phyloP scores from a whole-genome alignment of 2,797 vertebrate genomes.

The Microhierax caerulescens region DNA sequence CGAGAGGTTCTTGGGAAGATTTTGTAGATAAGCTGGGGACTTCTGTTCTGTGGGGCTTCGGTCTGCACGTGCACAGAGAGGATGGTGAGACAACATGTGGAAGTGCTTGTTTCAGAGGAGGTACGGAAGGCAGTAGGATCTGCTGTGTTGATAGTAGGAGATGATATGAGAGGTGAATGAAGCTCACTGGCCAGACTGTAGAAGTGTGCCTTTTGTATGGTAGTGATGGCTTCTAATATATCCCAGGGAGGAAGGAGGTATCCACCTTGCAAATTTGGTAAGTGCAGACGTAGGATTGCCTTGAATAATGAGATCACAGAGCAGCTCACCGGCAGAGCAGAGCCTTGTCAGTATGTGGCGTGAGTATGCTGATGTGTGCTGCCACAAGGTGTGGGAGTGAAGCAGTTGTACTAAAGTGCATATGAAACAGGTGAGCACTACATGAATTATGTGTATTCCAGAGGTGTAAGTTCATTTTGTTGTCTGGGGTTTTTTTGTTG shows the following conservation, averaged over 20 bases:
- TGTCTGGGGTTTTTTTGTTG: no score
- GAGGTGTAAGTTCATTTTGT: no score
- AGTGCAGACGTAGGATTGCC: background rate
- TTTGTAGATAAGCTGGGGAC: background rate
- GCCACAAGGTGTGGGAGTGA: background rate
- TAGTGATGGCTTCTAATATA: background rate
- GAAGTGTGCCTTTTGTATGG: background rate
- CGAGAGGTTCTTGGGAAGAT: background rate
- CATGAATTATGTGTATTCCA: background rate
- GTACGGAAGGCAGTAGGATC: background rate
- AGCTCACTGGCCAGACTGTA: background rate
- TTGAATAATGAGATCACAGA: background rate
- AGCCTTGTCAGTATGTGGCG: background rate
- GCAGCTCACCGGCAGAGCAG: background rate
- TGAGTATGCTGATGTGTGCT: fast-evolving
- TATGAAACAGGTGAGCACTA: fast-evolving
- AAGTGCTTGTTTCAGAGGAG: background rate
- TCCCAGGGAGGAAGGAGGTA: background rate
- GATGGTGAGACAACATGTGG: background rate
- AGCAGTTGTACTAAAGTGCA: fast-evolving
- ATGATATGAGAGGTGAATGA: background rate
- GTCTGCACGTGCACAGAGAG: background rate
- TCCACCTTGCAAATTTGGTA: background rate
- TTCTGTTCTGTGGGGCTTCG: background rate
- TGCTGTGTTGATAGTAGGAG: background rate